These are phyloP conservation scores for Cryptotermes secundus DNA, from an alignment of 1,140 invertebrate genomes.

Conservation along the genomic window DNA sequence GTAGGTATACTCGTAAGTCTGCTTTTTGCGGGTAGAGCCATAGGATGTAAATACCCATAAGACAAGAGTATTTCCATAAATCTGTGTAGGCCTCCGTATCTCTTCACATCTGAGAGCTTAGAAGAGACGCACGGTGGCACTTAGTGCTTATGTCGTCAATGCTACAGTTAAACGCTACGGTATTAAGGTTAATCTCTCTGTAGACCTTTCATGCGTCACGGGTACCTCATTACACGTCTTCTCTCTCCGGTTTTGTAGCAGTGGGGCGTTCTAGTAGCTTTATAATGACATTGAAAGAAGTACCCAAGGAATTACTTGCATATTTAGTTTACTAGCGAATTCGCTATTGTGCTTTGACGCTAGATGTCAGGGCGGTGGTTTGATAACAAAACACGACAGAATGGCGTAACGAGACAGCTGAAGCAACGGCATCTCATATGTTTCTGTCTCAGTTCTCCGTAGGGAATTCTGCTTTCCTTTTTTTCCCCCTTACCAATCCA, in stretches of 20 bases:
- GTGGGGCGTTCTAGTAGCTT: neutral
- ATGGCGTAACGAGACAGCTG: neutral
- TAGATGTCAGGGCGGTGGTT: neutral
- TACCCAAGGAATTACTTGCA: neutral
- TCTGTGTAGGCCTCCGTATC: too few species aligned
- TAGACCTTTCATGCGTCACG: neutral
- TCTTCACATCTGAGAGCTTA: too few species aligned
- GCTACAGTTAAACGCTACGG: neutral
- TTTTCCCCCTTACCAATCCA: neutral
- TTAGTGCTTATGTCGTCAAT: neutral
- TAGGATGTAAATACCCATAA: too few species aligned
- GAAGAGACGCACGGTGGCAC: neutral
- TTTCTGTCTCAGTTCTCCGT: neutral
- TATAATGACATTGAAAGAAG: neutral
- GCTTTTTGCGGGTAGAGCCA: too few species aligned
- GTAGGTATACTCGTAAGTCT: too few species aligned
- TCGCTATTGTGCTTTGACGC: neutral
- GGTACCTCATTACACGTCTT: neutral
- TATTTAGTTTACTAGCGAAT: neutral
- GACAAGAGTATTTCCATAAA: too few species aligned
- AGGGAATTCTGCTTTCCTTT: neutral
- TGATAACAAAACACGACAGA: neutral
- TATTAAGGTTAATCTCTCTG: neutral
- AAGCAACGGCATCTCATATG: neutral
- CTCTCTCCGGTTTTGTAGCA: neutral